Evolutionary conservation across 2,113 vertebrate genomes (phyloP), one percentile per base, ranked within the genome.

Genomic region (Phaethon lepturus): DNA sequence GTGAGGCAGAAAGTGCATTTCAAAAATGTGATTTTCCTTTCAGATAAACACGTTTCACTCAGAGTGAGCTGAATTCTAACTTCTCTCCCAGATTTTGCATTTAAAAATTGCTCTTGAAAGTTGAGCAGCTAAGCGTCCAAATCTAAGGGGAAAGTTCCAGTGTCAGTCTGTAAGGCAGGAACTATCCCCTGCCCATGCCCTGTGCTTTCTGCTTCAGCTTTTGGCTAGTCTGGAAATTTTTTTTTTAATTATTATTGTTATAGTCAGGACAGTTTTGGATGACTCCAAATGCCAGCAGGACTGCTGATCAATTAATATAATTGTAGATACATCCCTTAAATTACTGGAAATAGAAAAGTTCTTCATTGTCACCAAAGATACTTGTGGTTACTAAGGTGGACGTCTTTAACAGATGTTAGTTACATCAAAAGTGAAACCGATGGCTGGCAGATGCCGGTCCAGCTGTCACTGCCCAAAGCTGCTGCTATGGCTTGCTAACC

Each of bases 1-100:
- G 56, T 96, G 97, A 97, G 93, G 96, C 96, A 97, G 96, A 96
- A 97, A 97, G 67, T 72, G 96, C 83, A 95, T 95, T 95, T 97
- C 88, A 78, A 94, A 97, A 96, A 91, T 94, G 94, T 87, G 94
- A 97, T 97, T 93, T 95, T 94, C 93, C 82, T 96, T 93, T 92
- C 90, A 95, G 96, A 97, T 96, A 96, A 95, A 89, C 18, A 19
- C 35, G 0, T 81, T 86, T 90, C 84, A 81, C 94, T 92, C 64
- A 14, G 76, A 97, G 93, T 68, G 92, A 84, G 35, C 64, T 87
- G 95, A 88, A 97, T 95, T 94, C 73, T 96, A 96, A 96, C 91
- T 92, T 91, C 88, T 77, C 56, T 91, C 64, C 64, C 44, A 75
- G 82, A 71, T 86, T 97, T 95, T 93, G 76, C 88, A 95, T 95